phyloP scores from a whole-genome alignment of 1,140 invertebrate species.

The Cardiocondyla obscurior region DNA sequence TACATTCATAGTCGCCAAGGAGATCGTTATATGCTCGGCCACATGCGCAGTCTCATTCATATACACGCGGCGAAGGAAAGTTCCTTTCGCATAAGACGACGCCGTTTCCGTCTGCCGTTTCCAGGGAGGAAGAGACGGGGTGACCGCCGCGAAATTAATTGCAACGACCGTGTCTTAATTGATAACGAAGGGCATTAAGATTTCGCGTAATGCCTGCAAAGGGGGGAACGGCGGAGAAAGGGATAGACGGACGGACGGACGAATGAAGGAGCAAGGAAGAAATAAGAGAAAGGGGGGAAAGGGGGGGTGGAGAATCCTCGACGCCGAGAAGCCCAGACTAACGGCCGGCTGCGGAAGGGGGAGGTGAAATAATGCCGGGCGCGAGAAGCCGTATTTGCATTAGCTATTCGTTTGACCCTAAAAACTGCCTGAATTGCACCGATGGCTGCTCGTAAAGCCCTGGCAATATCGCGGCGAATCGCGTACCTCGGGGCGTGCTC shows the following conservation, averaged over 20 bases:
- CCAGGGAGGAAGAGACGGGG: slow-evolving; percentile 55
- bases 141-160: slow-evolving; percentile 79
- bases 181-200: slow-evolving; percentile 81
- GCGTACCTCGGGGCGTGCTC: slow-evolving; percentile 39
- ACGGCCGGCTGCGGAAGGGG: slow-evolving; percentile 36
- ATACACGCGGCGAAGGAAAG: slow-evolving; percentile 36
- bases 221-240: background rate
- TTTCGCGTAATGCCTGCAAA: slow-evolving; percentile 61
- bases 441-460: slow-evolving; percentile 63
- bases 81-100: slow-evolving; percentile 45
- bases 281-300: background rate
- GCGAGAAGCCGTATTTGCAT: slow-evolving; percentile 66
- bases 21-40: slow-evolving; percentile 44
- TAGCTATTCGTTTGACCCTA: slow-evolving; percentile 71
- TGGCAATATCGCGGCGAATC: slow-evolving; percentile 33
- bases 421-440: slow-evolving; percentile 67
- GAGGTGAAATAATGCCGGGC: slow-evolving; percentile 63
- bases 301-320: slow-evolving; percentile 32
- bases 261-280: slow-evolving; percentile 2
- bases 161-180: slow-evolving; percentile 80
- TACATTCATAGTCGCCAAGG: slow-evolving; percentile 25
- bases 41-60: slow-evolving; percentile 38
- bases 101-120: slow-evolving; percentile 81
- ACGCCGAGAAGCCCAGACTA: slow-evolving; percentile 62
- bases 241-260: background rate